Evolutionary conservation across 2,797 vertebrate genomes (phyloP), one percentile per base, ranked within the genome.

Genomic region (Pangasius mekongensis): DNA sequence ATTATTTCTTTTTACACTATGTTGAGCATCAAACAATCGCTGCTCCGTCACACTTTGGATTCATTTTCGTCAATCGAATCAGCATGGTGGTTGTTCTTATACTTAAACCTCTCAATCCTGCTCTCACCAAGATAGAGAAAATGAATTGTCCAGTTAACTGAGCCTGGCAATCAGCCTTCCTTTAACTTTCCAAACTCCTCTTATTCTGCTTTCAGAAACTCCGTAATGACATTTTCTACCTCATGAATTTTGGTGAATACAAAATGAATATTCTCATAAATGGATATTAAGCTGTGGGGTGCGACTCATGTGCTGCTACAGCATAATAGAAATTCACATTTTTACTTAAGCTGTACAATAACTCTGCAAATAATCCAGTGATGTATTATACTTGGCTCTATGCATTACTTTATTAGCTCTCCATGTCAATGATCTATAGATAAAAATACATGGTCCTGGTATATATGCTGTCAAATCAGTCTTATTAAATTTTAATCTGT

Each of bases 231-330:
- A 90, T 89, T 89, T 91, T 91, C 91, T 89, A 90, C 87, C 90
- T 91, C 89, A 91, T 91, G 90, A 91, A 91, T 91, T 89, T 89
- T 84, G 86, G 86, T 91, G 91, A 91, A 91, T 91, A 89, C 86
- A 80, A 91, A 91, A 91, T 90, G 88, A 91, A 91, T 90, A 91
- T 91, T 88, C 88, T 91, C 90, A 91, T 91, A 90, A 91, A 91
- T 91, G 88, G 89, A 91, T 91, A 91, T 91, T 91, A 91, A 91
- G 84, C 88, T 88, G 86, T 84, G 84, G 89, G 89, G 60, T 86
- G 81, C 78, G 89, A 88, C 86, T 86, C 77, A 33, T 82, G 80
- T 86, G 88, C 89, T 83, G 82, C 87, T 67, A 87, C 62, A 60
- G 87, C 82, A 89, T 90, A 91, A 90, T 89, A 91, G 89, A 90